A percentile compares a stretch with the other conserved stretches of the same genome.
These are phyloP conservation scores for Notothenia rossii DNA, from an alignment of 2,113 vertebrate species.

Conservation along the genomic window DNA sequence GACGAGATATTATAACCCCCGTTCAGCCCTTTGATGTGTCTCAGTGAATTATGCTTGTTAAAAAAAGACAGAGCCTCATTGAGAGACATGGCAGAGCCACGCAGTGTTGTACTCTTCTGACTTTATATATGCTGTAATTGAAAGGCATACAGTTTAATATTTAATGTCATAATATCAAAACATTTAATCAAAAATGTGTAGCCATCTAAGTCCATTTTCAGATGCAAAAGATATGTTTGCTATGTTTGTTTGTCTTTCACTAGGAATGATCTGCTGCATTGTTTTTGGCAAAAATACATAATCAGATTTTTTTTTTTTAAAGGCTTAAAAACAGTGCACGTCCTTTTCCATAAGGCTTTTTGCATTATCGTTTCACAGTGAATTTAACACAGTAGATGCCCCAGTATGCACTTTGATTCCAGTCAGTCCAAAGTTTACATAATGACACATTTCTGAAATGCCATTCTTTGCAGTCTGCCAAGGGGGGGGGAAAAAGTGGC, in stretches of 20 bases:
- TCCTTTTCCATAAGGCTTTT: background rate
- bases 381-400: background rate
- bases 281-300: background rate
- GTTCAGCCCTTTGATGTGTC: conserved; percentile 40
- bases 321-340: background rate
- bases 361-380: background rate
- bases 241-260: background rate
- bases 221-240: background rate
- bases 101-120: background rate
- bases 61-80: conserved; percentile 41
- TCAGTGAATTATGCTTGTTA: conserved; percentile 28
- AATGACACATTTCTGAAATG: conserved; percentile 25
- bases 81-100: conserved; percentile 18
- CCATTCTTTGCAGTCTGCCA: conserved; percentile 14
- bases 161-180: conserved; percentile 1
- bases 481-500: conserved; percentile 2
- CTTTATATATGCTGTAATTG: background rate
- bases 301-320: background rate
- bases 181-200: background rate
- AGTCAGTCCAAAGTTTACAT: conserved; percentile 11
- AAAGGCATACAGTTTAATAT: background rate
- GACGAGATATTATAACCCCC: conserved; percentile 29
- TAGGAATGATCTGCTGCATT: background rate
- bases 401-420: background rate
- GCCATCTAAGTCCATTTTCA: background rate